Base-by-base conservation (phyloP, 2,113 vertebrate genomes). In the Eretmochelys imbricata region DNA sequence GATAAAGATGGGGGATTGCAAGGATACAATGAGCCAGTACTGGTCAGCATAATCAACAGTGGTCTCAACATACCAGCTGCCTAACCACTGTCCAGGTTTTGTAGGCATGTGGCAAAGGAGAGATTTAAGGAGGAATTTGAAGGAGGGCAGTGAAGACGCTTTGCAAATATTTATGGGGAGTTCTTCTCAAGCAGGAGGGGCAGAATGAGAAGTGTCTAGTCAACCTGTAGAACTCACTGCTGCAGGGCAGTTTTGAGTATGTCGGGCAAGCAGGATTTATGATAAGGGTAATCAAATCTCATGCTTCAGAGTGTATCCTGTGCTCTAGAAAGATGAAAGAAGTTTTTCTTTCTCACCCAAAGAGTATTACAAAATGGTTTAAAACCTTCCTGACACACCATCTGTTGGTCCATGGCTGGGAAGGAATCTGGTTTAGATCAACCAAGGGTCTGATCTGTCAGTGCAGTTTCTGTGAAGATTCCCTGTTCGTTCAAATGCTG, bases 211-310 rank as follows among this genome's bases (percentile, higher is more conserved):
- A 81, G 25, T 49, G 38, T 93, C 82, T 91, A 3, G 10, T 17
- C 93, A 72, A 89, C 49, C 62, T 57, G 2, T 85, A 83, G 57
- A 80, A 57, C 25, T 80, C 91, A 31, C 19, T 6, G 0, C 55
- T n/a, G 20, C 0, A 0, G 35, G 88, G 0, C 5, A 2, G 78
- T 59, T 95, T 11, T 48, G 27, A 80, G 20, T 22, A 62, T 80
- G 24, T 25, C 57, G 51, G 89, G 31, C 90, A 81, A 79, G 10
- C 48, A 75, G 38, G 3, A 6, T 83, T 88, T 86, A 42, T 57
- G 50, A 8, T 53, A 5, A 0, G 9, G 50, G 84, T 46, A 69
- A 5, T 10, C 81, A 2, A n/a, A 46, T 72, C 49, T 80, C 1
- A 0, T 81, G 20, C 55, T 80, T 78, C 20, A 19, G 55, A 6